Percentiles rank a stretch among this genome's conserved stretches.
Conservation (phyloP, 2,888 invertebrate species). For the Ophioninae sp. region DNA sequence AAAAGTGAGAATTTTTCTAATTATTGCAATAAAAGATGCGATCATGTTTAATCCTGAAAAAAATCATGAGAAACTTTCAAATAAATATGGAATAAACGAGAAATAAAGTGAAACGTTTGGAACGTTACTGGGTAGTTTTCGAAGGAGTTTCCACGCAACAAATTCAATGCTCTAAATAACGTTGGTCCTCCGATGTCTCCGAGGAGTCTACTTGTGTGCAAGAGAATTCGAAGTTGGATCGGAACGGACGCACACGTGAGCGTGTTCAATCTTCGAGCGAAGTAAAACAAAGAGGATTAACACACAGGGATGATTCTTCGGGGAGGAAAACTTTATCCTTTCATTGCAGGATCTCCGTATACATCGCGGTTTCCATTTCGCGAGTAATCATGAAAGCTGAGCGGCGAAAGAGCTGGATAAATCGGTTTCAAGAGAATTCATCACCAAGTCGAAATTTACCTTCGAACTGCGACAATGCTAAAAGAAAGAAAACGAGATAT, state of each 20-base stretch:
- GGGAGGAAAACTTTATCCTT: slow-evolving; percentile 31
- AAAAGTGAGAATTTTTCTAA: background rate
- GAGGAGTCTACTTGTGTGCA: background rate
- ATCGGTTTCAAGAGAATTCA: slow-evolving; percentile 40
- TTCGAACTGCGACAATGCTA: slow-evolving; percentile 16
- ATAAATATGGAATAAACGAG: too few species aligned
- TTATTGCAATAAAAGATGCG: background rate
- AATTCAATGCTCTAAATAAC: too few species aligned
- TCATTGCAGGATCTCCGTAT: slow-evolving; percentile 7
- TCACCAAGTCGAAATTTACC: slow-evolving; percentile 26
- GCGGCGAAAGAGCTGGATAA: slow-evolving; percentile 24
- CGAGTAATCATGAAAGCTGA: background rate
- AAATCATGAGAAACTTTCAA: too few species aligned
- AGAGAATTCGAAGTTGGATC: background rate
- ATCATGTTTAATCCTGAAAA: too few species aligned
- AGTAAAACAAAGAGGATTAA: background rate
- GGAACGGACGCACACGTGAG: background rate
- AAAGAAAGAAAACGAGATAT: slow-evolving; percentile 8
- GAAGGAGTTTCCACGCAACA: too few species aligned
- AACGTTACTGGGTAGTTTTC: too few species aligned
- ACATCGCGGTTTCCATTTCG: background rate
- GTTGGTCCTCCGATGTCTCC: too few species aligned
- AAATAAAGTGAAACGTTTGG: too few species aligned
- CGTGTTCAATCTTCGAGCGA: slow-evolving; percentile 15
- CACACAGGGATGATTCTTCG: slow-evolving; percentile 9